phyloP scores from a whole-genome alignment of 1,140 invertebrate species.

The Dendroctonus ponderosae region DNA sequence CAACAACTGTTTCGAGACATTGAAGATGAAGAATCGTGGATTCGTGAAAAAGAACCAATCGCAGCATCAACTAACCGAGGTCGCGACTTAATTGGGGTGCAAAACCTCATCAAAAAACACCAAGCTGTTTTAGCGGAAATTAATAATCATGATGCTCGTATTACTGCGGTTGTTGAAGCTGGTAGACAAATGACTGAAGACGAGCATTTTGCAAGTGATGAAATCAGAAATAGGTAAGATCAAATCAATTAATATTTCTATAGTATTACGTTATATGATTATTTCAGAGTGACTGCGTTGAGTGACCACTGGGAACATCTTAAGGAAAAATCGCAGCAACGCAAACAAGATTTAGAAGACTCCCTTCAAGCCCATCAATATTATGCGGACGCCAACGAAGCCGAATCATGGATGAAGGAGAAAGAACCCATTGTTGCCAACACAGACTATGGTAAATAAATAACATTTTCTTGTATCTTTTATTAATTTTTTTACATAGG shows the following conservation, averaged over 20 bases:
- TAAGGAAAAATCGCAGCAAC: conserved; percentile 82
- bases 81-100: conserved; percentile 96
- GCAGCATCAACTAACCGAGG: conserved; percentile 96
- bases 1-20: conserved; percentile 97
- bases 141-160: conserved; percentile 93
- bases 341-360: conserved; percentile 96
- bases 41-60: conserved; percentile 97
- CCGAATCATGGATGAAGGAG: conserved; percentile 99
- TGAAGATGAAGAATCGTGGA: conserved; percentile 99
- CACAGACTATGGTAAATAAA: conserved; percentile 43
- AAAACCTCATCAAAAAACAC: conserved; percentile 99
- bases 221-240: conserved; percentile 66
- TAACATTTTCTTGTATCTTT: neutral
- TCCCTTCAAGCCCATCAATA: conserved; percentile 98
- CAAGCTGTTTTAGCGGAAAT: conserved; percentile 97
- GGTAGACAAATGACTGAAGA: conserved; percentile 90
- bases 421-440: conserved; percentile 96
- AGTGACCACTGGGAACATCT: conserved; percentile 87
- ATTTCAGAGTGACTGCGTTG: conserved; percentile 67
- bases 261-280: neutral
- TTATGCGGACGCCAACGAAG: conserved; percentile 99
- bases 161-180: conserved; percentile 82
- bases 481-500: conserved; percentile 54
- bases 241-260: neutral
- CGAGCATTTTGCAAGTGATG: conserved; percentile 90